Percentiles rank a stretch among this genome's conserved stretches.
Conservation (phyloP, 2,888 invertebrate species). For the Opisthograptis luteolata region DNA sequence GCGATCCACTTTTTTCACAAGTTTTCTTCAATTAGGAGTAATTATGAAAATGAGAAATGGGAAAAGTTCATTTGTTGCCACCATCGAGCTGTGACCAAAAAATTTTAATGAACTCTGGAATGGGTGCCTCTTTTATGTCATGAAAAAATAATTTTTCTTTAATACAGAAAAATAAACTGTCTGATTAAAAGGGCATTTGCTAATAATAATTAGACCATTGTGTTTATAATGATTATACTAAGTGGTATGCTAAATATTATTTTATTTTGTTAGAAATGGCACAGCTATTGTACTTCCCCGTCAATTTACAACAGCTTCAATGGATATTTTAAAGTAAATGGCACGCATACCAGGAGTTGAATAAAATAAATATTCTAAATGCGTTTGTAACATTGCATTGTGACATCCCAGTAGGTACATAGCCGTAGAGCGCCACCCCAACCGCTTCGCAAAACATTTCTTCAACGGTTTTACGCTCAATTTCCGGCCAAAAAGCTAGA, state of each 20-base stretch:
- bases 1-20: conserved; percentile 47
- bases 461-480: background rate
- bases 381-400: too few species aligned
- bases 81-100: conserved; percentile 64
- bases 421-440: background rate
- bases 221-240: background rate
- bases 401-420: too few species aligned
- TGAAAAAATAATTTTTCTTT: conserved; percentile 60
- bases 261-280: background rate
- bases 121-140: conserved; percentile 56
- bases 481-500: conserved; percentile 25
- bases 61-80: conserved; percentile 68
- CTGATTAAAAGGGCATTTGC: conserved; percentile 19
- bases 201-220: conserved; percentile 8
- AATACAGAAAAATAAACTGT: conserved; percentile 53
- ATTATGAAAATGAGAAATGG: conserved; percentile 77
- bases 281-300: too few species aligned
- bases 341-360: too few species aligned
- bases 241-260: background rate
- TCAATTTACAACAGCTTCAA: too few species aligned
- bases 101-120: conserved; percentile 70
- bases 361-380: too few species aligned
- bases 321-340: too few species aligned
- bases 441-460: background rate
- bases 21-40: conserved; percentile 66